Conservation (phyloP, 2,888 invertebrate genomes). For the Aphidius colemani region DNA sequence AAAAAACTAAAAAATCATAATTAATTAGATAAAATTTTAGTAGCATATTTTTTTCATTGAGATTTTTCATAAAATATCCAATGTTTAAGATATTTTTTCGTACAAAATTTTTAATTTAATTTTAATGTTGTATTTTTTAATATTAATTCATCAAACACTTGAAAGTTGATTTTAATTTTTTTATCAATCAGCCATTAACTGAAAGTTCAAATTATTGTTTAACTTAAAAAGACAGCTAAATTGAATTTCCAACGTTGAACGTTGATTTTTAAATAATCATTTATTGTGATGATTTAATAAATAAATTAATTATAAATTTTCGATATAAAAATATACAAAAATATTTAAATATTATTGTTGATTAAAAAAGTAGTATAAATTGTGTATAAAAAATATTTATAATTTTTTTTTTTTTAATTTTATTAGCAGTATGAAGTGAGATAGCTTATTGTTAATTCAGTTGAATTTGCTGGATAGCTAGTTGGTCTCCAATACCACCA, state of each 20-base stretch:
- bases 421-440: constrained; percentile 74
- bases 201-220: no score
- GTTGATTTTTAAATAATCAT: constrained; percentile 1
- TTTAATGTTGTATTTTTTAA: no score
- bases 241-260: constrained; percentile 2
- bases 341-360: background rate
- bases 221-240: no score
- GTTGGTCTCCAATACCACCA: constrained; percentile 84
- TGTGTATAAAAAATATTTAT: background rate
- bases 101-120: no score
- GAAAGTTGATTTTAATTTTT: no score
- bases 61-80: background rate
- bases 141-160: no score
- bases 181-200: no score
- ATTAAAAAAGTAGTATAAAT: background rate
- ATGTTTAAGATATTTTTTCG: no score
- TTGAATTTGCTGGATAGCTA: constrained; percentile 68
- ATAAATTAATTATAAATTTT: background rate
- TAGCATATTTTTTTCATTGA: constrained; percentile 3
- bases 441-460: constrained; percentile 68
- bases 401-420: background rate
- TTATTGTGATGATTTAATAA: background rate
- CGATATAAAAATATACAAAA: background rate
- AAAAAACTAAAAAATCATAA: no score
- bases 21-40: constrained; percentile 4